Conservation (phyloP, 2,113 vertebrate species). For the Lycaon pictus region DNA sequence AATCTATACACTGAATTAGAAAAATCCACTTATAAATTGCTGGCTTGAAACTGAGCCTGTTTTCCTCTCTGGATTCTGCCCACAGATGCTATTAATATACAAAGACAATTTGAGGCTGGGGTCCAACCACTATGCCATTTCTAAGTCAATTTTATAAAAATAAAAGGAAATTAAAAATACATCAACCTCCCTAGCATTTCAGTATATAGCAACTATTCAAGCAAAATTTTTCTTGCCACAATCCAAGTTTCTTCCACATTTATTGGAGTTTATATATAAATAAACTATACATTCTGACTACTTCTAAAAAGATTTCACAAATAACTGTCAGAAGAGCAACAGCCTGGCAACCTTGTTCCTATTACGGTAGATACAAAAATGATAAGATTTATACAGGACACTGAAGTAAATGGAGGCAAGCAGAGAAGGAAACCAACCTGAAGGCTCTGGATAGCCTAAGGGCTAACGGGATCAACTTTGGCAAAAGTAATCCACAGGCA, state of each 20-base stretch:
- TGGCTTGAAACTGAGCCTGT: constrained; percentile 2
- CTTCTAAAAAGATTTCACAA: constrained; percentile 30
- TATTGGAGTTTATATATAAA: background rate
- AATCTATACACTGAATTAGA: background rate
- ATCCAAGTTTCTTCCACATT: constrained; percentile 8
- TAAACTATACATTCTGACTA: background rate
- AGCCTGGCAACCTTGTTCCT: background rate
- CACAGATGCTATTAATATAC: background rate
- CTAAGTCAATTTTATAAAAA: constrained; percentile 8
- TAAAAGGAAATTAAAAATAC: constrained; percentile 1
- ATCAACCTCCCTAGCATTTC: background rate
- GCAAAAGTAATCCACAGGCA: background rate
- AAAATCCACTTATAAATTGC: constrained; percentile 15
- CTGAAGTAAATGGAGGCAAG: background rate
- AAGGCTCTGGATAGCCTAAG: background rate
- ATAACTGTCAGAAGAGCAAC: background rate
- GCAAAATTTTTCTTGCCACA: background rate
- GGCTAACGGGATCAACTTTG: background rate
- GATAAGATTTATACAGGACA: background rate
- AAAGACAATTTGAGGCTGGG: background rate
- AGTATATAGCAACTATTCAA: constrained; percentile 12
- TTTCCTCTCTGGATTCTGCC: background rate
- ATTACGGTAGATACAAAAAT: background rate
- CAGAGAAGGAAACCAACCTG: background rate
- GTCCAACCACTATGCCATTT: constrained; percentile 13